These are phyloP conservation scores for Halcyon senegalensis DNA, from an alignment of 2,113 vertebrate genomes.

Conservation along the genomic window DNA sequence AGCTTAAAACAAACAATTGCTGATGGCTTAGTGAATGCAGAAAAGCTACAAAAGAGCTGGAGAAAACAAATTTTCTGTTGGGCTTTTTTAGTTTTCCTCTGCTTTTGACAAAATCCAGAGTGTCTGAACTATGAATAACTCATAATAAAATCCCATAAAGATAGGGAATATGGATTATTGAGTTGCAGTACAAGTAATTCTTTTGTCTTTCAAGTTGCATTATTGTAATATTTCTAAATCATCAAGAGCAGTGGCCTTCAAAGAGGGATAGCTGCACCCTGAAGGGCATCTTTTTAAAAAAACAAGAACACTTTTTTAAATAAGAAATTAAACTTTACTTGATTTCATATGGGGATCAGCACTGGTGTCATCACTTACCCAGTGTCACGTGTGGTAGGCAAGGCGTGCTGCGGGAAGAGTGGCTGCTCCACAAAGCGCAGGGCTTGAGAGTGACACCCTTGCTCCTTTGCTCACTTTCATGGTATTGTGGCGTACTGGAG, in stretches of 20 bases:
- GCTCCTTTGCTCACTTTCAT: background rate
- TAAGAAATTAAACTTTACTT: background rate
- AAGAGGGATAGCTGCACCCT: background rate
- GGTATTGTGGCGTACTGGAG: background rate
- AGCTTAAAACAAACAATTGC: background rate
- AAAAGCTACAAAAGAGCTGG: background rate
- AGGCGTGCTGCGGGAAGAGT: background rate
- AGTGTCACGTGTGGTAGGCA: rapidly evolving
- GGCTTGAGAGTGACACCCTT: background rate
- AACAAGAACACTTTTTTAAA: background rate
- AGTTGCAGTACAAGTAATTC: background rate
- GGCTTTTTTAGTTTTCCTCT: background rate
- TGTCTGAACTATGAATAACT: background rate
- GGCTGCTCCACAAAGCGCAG: background rate
- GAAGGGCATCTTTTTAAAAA: too few species aligned
- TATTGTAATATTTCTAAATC: background rate
- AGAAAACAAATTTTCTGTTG: background rate
- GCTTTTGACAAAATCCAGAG: background rate
- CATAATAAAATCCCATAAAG: background rate
- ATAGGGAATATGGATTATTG: background rate
- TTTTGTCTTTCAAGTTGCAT: background rate
- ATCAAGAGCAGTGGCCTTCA: background rate
- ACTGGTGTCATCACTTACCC: background rate
- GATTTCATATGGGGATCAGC: background rate
- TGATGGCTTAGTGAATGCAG: background rate